phyloP scores from a whole-genome alignment of 2,797 vertebrate species.

The Crax fasciolata region DNA sequence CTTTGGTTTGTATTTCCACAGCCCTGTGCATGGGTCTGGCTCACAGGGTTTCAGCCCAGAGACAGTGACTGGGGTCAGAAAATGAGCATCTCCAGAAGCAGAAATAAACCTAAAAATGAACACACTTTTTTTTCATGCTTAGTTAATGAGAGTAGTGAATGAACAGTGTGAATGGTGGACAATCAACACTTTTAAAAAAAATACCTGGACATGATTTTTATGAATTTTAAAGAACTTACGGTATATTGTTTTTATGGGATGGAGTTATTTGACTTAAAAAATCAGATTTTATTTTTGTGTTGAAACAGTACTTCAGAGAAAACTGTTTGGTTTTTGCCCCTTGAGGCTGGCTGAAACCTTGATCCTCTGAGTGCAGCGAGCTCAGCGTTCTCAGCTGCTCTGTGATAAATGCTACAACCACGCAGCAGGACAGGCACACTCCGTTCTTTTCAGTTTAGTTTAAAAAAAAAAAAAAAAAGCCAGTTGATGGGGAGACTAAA shows the following conservation, averaged over 20 bases:
- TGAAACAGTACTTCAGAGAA: background rate
- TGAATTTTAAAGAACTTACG: background rate
- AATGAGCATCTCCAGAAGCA: background rate
- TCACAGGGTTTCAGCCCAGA: background rate
- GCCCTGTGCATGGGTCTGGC: background rate
- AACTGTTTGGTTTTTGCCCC: background rate
- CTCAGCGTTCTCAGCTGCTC: background rate
- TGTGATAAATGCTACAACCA: background rate
- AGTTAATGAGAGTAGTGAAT: background rate
- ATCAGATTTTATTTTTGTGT: background rate
- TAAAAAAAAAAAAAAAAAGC: background rate
- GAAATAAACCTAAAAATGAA: background rate
- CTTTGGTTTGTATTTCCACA: background rate
- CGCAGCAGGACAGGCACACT: background rate
- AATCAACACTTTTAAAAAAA: background rate
- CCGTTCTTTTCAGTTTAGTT: background rate
- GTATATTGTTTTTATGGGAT: background rate
- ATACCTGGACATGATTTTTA: background rate
- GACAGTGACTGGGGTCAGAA: background rate
- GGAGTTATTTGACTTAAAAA: constrained; percentile 33
- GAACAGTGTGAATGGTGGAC: background rate
- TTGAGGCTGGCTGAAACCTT: background rate
- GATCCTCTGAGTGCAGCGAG: background rate
- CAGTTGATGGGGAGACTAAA: background rate
- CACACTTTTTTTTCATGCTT: accelerated